A percentile compares a stretch with the other conserved stretches of the same genome.
Conservation (phyloP, 2,888 invertebrate genomes). For the Leucania comma region DNA sequence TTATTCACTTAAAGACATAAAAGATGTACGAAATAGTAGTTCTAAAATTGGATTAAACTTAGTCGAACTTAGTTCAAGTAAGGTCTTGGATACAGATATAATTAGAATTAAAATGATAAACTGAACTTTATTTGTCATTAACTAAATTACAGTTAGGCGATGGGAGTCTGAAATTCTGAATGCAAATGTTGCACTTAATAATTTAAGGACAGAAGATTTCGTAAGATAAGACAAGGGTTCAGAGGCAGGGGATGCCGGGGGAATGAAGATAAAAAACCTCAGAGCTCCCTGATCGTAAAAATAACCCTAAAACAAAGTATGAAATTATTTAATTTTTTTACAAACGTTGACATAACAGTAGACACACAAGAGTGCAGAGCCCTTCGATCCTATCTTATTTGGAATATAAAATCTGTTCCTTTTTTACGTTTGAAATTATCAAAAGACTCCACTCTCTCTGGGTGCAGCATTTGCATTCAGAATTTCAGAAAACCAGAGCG, state of each 20-base stretch:
- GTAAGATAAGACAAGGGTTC: background rate
- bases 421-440: too few relatives aligned
- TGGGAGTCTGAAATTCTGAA: background rate
- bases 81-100: background rate
- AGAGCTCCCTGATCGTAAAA: background rate
- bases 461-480: too few relatives aligned
- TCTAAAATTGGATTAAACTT: background rate
- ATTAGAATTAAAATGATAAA: background rate
- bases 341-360: background rate
- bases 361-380: too few relatives aligned
- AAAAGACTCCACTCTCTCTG: too few relatives aligned
- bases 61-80: background rate
- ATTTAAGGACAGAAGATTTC: background rate
- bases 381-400: background rate
- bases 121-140: background rate
- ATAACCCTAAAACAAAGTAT: background rate
- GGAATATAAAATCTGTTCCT: too few relatives aligned
- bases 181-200: background rate
- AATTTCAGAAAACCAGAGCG: too few relatives aligned
- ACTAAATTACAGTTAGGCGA: background rate
- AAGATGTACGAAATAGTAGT: background rate
- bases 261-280: background rate
- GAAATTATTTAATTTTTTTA: background rate
- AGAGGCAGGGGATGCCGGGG: background rate
- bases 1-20: constrained; percentile 14